A percentile compares a stretch with the other conserved stretches of the same genome.
Evolutionary conservation across 2,888 invertebrate genomes (phyloP).

Genomic region (Acleris cristana): DNA sequence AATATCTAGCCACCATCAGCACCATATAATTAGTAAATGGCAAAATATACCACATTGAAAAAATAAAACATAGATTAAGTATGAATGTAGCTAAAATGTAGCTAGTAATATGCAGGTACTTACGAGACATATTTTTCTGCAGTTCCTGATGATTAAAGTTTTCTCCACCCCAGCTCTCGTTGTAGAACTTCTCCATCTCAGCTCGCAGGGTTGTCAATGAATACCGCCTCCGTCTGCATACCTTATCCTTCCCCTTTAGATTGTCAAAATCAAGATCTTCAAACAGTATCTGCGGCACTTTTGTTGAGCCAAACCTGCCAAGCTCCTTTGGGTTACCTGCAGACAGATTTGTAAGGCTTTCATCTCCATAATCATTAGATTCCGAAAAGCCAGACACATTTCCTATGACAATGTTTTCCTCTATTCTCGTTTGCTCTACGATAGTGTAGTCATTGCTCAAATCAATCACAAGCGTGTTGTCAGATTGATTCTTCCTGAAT

Average conservation of each 20-base stretch:
- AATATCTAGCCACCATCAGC: no score
- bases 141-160: slow-evolving; percentile 83
- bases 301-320: slow-evolving; percentile 70
- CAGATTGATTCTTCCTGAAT: slow-evolving; percentile 42
- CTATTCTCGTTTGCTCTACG: slow-evolving; percentile 51
- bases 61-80: no score
- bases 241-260: slow-evolving; percentile 68
- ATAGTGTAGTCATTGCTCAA: slow-evolving; percentile 54
- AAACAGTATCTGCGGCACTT: slow-evolving; percentile 72
- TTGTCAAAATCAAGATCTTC: slow-evolving; percentile 77
- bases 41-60: no score
- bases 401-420: slow-evolving; percentile 70
- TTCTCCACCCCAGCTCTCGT: slow-evolving; percentile 86
- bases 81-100: no score
- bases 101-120: slow-evolving; percentile 47
- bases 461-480: slow-evolving; percentile 55
- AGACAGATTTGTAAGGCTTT: slow-evolving; percentile 37
- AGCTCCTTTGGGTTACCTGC: slow-evolving; percentile 39
- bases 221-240: slow-evolving; percentile 63
- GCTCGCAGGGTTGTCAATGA: slow-evolving; percentile 70
- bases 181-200: slow-evolving; percentile 86
- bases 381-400: slow-evolving; percentile 71
- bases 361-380: slow-evolving; percentile 54
- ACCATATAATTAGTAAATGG: no score
- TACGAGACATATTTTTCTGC: slow-evolving; percentile 87